Conservation (phyloP, 2,888 invertebrate species). For the Papilio gigon region DNA sequence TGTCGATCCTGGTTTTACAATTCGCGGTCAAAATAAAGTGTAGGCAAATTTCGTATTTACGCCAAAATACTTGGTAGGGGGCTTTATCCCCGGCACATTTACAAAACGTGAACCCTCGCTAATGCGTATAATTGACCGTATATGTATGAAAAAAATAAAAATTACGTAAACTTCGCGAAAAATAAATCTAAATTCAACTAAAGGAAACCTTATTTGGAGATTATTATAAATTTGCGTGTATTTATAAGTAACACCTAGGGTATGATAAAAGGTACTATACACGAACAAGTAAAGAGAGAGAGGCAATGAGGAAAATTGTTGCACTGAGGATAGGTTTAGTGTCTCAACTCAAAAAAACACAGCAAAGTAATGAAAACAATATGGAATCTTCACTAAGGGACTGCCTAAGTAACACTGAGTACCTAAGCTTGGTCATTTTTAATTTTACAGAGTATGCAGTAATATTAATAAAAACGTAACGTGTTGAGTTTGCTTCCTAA, state of each 20-base stretch:
- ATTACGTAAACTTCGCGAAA: too few species aligned
- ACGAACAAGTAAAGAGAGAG: constrained; percentile 55
- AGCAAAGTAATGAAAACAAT: constrained; percentile 22
- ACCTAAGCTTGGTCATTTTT: background rate
- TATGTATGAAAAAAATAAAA: too few species aligned
- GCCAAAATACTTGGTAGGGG: too few species aligned
- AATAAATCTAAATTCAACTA: too few species aligned
- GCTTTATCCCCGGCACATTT: too few species aligned
- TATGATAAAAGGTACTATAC: background rate
- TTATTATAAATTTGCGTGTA: too few species aligned
- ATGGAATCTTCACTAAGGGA: background rate
- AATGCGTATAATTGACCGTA: too few species aligned
- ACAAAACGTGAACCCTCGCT: too few species aligned
- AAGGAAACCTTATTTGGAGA: too few species aligned
- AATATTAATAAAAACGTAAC: background rate
- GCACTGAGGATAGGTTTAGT: constrained; percentile 33
- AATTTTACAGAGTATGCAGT: background rate
- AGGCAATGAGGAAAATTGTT: constrained; percentile 61
- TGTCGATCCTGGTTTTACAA: too few species aligned
- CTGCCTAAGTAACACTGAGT: background rate
- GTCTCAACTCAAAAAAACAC: constrained; percentile 22
- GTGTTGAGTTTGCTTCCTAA: constrained; percentile 32
- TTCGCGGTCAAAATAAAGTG: too few species aligned
- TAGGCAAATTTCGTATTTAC: too few species aligned
- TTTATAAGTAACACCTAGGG: background rate